A percentile compares a stretch with the other conserved stretches of the same genome.
Evolutionary conservation across 2,888 invertebrate genomes (phyloP).

Genomic region (Clistopyga incitator): DNA sequence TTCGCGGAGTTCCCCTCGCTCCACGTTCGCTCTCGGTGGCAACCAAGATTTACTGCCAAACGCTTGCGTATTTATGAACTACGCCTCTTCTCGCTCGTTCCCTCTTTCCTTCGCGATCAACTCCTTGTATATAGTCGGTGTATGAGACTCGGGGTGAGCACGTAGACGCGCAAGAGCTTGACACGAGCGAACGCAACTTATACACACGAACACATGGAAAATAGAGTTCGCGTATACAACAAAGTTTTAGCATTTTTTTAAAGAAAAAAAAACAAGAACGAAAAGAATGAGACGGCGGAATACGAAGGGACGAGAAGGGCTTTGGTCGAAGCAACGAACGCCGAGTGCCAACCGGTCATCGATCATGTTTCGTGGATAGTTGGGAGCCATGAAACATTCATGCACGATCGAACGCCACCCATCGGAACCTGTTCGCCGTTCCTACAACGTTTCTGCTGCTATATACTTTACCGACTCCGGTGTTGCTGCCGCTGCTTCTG

Average conservation of each 20-base stretch:
- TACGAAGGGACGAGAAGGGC: conserved; percentile 62
- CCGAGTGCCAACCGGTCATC: conserved; percentile 80
- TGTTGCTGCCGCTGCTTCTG: conserved; percentile 38
- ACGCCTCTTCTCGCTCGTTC: conserved; percentile 72
- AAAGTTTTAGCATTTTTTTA: conserved; percentile 9
- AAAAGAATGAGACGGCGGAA: background rate
- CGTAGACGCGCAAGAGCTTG: background rate
- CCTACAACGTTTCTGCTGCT: conserved; percentile 25
- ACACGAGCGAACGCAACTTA: background rate
- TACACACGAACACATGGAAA: conserved; percentile 39
- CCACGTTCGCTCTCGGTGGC: conserved; percentile 74
- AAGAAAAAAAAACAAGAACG: background rate
- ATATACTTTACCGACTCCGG: conserved; percentile 46
- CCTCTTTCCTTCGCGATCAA: conserved; percentile 45
- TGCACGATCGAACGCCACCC: conserved; percentile 77
- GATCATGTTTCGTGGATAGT: conserved; percentile 82
- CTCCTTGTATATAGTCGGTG: conserved; percentile 40
- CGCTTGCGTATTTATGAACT: conserved; percentile 83
- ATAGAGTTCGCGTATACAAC: conserved; percentile 50
- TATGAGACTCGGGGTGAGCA: conserved; percentile 3
- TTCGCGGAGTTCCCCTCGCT: conserved; percentile 55
- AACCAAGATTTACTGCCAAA: conserved; percentile 83
- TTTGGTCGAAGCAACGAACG: conserved; percentile 65
- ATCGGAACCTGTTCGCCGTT: conserved; percentile 70
- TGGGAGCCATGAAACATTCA: conserved; percentile 82